Conservation (phyloP, 2,113 vertebrate species). For the Amia ocellicauda region DNA sequence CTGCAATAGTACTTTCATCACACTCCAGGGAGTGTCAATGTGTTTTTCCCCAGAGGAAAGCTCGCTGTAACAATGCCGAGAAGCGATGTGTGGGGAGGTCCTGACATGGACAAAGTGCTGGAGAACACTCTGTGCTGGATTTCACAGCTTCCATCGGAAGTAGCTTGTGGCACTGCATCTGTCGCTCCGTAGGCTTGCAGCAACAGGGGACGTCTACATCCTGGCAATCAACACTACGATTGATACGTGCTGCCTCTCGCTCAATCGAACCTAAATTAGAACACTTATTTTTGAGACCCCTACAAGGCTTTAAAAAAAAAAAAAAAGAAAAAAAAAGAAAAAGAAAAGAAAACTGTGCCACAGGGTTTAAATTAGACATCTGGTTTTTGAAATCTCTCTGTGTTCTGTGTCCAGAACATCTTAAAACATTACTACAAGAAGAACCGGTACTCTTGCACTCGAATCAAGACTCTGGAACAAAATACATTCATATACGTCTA, state of each 20-base stretch:
- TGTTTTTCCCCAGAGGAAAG: neutral
- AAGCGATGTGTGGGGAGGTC: neutral
- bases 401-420: too few species aligned
- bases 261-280: neutral
- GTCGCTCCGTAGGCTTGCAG: neutral
- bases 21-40: neutral
- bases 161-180: neutral
- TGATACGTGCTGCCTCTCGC: neutral
- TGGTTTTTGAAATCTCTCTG: too few species aligned
- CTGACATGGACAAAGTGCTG: conserved; percentile 20
- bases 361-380: too few species aligned
- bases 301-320: neutral
- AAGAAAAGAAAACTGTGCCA: neutral
- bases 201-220: conserved; percentile 41
- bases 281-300: neutral
- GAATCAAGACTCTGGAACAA: too few species aligned
- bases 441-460: too few species aligned
- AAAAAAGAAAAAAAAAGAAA: neutral
- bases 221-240: conserved; percentile 59
- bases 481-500: too few species aligned
- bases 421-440: too few species aligned
- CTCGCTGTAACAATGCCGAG: neutral
- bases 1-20: neutral
- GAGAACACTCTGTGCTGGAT: conserved; percentile 56
- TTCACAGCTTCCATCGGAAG: conserved; percentile 30